A percentile compares a stretch with the other conserved stretches of the same genome.
phyloP scores from a whole-genome alignment of 2,113 vertebrate species.

The Ahaetulla prasina region DNA sequence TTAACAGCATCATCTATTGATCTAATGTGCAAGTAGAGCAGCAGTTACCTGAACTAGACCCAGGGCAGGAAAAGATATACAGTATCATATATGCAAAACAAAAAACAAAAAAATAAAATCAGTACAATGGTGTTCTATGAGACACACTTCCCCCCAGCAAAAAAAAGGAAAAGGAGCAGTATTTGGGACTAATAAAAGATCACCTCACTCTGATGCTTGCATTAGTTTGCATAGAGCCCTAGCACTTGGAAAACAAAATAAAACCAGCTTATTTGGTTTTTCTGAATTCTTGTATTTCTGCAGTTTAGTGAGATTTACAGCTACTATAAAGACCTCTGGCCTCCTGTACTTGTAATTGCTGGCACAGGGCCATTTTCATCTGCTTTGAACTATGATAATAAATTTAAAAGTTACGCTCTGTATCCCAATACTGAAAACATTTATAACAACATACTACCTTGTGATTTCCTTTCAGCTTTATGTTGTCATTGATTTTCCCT shows the following conservation, averaged over 20 bases:
- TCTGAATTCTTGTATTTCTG: neutral
- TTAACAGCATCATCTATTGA: too few relatives aligned
- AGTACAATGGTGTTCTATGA: neutral
- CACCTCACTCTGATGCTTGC: neutral
- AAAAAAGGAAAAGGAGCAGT: neutral
- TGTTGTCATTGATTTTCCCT: neutral
- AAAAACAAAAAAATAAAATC: neutral
- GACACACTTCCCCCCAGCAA: neutral
- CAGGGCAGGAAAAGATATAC: neutral
- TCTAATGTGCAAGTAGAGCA: neutral
- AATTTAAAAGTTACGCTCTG: neutral
- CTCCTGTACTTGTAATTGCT: neutral
- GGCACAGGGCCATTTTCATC: neutral
- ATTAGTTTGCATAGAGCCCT: neutral
- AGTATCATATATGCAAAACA: neutral
- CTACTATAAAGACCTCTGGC: neutral
- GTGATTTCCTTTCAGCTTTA: neutral
- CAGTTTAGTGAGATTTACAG: neutral
- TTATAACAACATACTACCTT: neutral
- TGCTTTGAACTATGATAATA: neutral
- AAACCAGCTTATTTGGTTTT: neutral
- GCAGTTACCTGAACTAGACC: neutral
- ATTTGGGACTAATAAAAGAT: neutral
- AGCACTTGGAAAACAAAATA: too few relatives aligned
- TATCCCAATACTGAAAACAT: neutral